Evolutionary conservation across 2,888 invertebrate species (phyloP).

Genomic region (Acanthosepion lycidas): DNA sequence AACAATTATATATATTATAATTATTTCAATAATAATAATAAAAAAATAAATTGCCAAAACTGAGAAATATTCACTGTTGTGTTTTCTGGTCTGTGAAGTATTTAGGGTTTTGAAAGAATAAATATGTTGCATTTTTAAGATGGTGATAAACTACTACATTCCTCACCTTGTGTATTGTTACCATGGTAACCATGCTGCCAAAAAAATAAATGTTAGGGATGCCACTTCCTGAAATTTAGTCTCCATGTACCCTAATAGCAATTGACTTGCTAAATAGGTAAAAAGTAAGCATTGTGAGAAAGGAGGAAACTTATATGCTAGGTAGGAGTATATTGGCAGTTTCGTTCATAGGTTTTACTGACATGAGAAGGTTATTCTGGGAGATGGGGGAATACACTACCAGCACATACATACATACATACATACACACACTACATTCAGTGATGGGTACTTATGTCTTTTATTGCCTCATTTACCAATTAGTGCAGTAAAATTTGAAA

Average conservation of each 20-base stretch:
- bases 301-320: not conserved
- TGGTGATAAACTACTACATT: constrained; percentile 6
- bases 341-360: not conserved
- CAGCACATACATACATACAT: no score
- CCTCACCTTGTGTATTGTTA: not conserved
- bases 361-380: no score
- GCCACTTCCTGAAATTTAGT: not conserved
- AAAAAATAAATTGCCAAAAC: not conserved
- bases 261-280: not conserved
- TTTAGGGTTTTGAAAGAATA: not conserved
- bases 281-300: not conserved
- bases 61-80: not conserved
- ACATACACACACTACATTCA: no score
- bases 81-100: not conserved
- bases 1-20: no score
- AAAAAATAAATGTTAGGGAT: not conserved
- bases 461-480: no score
- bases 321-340: not conserved
- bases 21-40: not conserved
- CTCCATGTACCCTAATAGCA: not conserved
- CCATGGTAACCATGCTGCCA: not conserved
- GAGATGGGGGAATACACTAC: no score
- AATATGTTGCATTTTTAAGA: not conserved
- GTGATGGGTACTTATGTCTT: no score
- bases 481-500: no score